phyloP scores from a whole-genome alignment of 2,888 invertebrate genomes.

The Chouioia cunea region DNA sequence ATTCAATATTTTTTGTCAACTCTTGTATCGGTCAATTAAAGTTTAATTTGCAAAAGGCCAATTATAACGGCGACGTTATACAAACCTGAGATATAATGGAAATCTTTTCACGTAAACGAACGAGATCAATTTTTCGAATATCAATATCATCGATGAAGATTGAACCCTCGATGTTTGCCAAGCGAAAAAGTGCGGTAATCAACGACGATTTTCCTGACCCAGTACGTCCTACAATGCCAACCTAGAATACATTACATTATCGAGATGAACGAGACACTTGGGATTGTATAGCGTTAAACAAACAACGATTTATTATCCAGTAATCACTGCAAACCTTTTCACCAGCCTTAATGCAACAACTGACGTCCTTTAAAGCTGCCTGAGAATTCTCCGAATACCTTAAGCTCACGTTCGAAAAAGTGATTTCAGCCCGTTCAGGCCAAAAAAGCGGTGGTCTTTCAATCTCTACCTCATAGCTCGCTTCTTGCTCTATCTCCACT shows the following conservation, averaged over 20 bases:
- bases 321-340: constrained; percentile 75
- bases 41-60: too few species aligned
- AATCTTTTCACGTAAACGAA: constrained; percentile 83
- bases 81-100: constrained; percentile 84
- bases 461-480: constrained; percentile 72
- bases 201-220: constrained; percentile 90
- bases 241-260: constrained; percentile 67
- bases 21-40: too few species aligned
- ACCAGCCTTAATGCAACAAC: constrained; percentile 76
- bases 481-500: constrained; percentile 80
- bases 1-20: not conserved
- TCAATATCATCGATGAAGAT: constrained; percentile 83
- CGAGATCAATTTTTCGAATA: constrained; percentile 78
- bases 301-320: not conserved
- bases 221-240: constrained; percentile 88
- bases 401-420: constrained; percentile 75
- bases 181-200: constrained; percentile 84
- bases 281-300: too few species aligned
- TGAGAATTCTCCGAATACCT: constrained; percentile 75
- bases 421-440: constrained; percentile 78
- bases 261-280: too few species aligned
- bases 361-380: constrained; percentile 81
- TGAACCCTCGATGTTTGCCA: constrained; percentile 82
- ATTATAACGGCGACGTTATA: too few species aligned
- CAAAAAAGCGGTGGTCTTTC: constrained; percentile 74